Evolutionary conservation across 1,140 invertebrate genomes (phyloP), one percentile per base, ranked within the genome.

Genomic region (Onthophagus taurus): DNA sequence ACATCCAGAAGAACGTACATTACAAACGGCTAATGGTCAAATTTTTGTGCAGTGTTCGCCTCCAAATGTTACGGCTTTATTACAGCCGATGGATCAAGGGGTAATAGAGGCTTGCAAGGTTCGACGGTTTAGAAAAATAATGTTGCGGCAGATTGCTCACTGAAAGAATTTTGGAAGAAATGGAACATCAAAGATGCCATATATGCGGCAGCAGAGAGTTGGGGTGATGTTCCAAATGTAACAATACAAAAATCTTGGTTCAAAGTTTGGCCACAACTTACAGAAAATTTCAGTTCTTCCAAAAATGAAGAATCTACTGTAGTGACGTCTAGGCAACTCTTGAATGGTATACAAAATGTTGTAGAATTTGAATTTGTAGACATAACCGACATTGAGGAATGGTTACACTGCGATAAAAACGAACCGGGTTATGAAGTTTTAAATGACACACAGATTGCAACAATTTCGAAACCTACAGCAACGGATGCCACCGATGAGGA

Each of bases 181-280:
- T 39, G 36, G 36, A 23, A 12, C 36, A 39, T 39, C 20, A 39
- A 23, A 26, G 36, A 36, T 17, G 34, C 34, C 4, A 36, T 36
- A 13, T 36, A 36, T 17, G 34, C 34, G n/a, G 4, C 34, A 39
- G 36, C 36, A 11, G 20, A 39, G 20, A 39, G 36, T 24, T 26
- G 21, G 36, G 23, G 5, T 5, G 18, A 6, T 11, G 21, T 39
- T 39, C 9, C 20, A 23, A 39, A 7, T 19, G 20, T 13, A 6
- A 20, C 13, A 16, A 18, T 39, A 6, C 36, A 39, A 16, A 39
- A 39, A 39, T 36, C 13, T 13, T 36, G 13, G 3, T 39, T 20
- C 19, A 21, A 20, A 4, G 13, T 6, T 39, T 18, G 7, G 4
- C 16, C 21, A 5, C 36, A 39, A 39, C 7, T 13, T 24, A 23